A percentile compares a stretch with the other conserved stretches of the same genome.
phyloP scores from a whole-genome alignment of 2,888 invertebrate species.

The Ceratothoa steindachneri region DNA sequence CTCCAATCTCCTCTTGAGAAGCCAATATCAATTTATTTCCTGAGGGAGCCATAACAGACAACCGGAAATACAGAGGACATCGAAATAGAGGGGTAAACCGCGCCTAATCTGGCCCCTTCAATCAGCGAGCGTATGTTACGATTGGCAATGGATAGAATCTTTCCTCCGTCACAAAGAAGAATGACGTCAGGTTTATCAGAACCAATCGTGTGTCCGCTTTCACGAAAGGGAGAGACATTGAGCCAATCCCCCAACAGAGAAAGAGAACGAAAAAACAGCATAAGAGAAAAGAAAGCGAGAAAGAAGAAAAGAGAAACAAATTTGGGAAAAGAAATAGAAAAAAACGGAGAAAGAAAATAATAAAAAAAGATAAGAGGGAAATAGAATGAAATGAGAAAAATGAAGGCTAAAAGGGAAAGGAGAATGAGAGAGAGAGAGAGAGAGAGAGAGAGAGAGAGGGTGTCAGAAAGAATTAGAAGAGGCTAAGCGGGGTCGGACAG shows the following conservation, averaged over 20 bases:
- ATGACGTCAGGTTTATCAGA: too few species aligned
- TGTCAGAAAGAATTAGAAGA: neutral
- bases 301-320: neutral
- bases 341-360: neutral
- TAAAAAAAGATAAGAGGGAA: neutral
- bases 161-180: too few species aligned
- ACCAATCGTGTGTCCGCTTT: too few species aligned
- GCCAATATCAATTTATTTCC: too few species aligned
- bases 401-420: neutral
- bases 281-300: neutral
- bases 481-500: too few species aligned
- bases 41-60: too few species aligned
- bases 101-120: too few species aligned
- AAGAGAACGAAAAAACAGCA: neutral
- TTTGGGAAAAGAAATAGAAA: neutral
- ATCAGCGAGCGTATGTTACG: too few species aligned
- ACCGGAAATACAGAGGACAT: too few species aligned
- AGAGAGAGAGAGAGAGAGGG: neutral
- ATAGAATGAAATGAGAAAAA: neutral
- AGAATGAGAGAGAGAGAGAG: slow-evolving; percentile 8
- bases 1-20: too few species aligned
- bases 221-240: neutral
- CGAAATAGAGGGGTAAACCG: too few species aligned
- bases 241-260: neutral
- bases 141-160: too few species aligned